These are phyloP conservation scores for Euura saliciscinereae DNA, from an alignment of 1,140 invertebrate species.

Conservation along the genomic window DNA sequence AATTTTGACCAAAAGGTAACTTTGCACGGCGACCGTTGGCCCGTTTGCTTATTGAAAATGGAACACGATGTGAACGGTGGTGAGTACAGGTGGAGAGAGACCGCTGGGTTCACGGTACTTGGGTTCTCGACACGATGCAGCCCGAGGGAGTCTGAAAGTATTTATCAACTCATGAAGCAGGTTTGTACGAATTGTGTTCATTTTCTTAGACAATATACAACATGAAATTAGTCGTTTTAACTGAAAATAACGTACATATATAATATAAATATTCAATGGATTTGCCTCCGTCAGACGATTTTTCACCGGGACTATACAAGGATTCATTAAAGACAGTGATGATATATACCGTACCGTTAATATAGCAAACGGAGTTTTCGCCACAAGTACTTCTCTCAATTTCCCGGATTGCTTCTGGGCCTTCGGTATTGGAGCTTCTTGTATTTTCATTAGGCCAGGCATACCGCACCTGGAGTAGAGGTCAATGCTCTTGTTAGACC, in stretches of 20 bases:
- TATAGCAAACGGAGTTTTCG: conserved; percentile 88
- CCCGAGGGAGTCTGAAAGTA: conserved; percentile 82
- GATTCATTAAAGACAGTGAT: not conserved
- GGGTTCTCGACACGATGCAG: conserved; percentile 96
- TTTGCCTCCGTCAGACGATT: not conserved
- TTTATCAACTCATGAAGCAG: not conserved
- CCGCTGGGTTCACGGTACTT: conserved; percentile 84
- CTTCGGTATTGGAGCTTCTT: conserved; percentile 29
- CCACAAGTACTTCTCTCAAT: conserved; percentile 68
- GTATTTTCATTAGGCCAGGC: conserved; percentile 68
- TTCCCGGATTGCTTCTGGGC: conserved; percentile 64
- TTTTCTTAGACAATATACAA: no score
- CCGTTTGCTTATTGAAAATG: conserved; percentile 91
- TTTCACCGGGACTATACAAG: not conserved
- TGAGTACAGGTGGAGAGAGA: conserved; percentile 95
- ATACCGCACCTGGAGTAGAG: conserved; percentile 67
- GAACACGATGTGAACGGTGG: conserved; percentile 91
- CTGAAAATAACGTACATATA: no score
- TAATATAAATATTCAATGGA: no score
- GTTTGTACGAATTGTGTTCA: not conserved
- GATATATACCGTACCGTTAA: conserved; percentile 79
- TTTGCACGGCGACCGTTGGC: conserved; percentile 69
- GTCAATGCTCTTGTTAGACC: not conserved
- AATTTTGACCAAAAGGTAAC: conserved; percentile 94
- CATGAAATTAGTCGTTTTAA: no score